Evolutionary conservation across 2,113 vertebrate genomes (phyloP).

Genomic region (Gymnarchus niloticus): DNA sequence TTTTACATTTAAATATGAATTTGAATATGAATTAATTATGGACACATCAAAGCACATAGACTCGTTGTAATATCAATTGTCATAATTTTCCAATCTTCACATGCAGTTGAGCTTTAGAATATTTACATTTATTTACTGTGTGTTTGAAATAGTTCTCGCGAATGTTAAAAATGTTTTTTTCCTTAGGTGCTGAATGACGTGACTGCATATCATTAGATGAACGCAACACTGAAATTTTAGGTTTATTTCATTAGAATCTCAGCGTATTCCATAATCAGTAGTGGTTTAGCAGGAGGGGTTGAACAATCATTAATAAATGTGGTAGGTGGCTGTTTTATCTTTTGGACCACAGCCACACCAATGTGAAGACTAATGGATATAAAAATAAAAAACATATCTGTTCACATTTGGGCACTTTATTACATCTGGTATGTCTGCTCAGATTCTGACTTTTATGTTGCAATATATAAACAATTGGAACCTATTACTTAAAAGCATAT

Average conservation of each 20-base stretch:
- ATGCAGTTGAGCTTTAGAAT: neutral
- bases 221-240: conserved; percentile 30
- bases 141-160: neutral
- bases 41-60: neutral
- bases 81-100: neutral
- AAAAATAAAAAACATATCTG: conserved; percentile 34
- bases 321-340: conserved; percentile 46
- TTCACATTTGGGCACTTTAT: conserved; percentile 22
- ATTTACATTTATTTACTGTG: neutral
- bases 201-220: neutral
- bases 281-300: conserved; percentile 18
- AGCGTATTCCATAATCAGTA: neutral
- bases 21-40: neutral
- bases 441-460: neutral
- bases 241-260: conserved; percentile 24
- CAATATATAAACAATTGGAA: neutral
- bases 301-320: conserved; percentile 50
- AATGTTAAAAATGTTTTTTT: neutral
- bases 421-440: conserved; percentile 26
- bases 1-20: neutral
- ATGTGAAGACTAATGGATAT: conserved; percentile 32
- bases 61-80: neutral
- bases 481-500: neutral
- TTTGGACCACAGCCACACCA: conserved; percentile 36
- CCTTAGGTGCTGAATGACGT: neutral